Evolutionary conservation across 2,888 invertebrate genomes (phyloP).

Genomic region (Orgyia antiqua): DNA sequence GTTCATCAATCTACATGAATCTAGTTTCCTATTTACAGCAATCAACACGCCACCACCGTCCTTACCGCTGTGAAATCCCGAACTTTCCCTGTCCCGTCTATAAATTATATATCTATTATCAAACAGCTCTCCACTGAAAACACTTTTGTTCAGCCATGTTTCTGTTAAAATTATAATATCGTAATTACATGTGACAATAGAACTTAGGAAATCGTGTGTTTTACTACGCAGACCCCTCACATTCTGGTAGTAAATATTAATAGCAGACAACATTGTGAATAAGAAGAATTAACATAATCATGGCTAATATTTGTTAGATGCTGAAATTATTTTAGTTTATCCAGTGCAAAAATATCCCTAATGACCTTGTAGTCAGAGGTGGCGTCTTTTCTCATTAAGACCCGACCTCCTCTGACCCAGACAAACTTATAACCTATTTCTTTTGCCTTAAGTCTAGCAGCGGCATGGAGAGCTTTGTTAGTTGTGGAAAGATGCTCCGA

Average conservation of each 20-base stretch:
- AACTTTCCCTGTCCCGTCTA: no score
- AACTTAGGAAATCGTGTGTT: no score
- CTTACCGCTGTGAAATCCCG: neutral
- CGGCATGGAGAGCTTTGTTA: slow-evolving; percentile 24
- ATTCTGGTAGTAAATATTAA: no score
- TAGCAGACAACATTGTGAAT: neutral
- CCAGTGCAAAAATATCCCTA: neutral
- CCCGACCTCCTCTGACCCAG: slow-evolving; percentile 22
- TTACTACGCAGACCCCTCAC: neutral
- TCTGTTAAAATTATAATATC: no score
- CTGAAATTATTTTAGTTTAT: no score
- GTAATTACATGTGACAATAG: no score
- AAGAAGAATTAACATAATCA: neutral
- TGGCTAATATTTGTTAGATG: neutral
- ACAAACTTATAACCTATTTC: no score
- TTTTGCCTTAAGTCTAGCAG: slow-evolving; percentile 17
- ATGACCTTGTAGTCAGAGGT: no score
- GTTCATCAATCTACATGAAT: neutral
- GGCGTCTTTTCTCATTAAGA: slow-evolving; percentile 6
- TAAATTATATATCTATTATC: neutral
- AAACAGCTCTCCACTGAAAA: neutral
- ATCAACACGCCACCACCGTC: neutral
- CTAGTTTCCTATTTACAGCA: neutral
- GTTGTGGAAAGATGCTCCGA: slow-evolving; percentile 20
- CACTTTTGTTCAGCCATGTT: neutral